Conservation (phyloP, 2,797 vertebrate species). For the Rhinoraja longicauda region DNA sequence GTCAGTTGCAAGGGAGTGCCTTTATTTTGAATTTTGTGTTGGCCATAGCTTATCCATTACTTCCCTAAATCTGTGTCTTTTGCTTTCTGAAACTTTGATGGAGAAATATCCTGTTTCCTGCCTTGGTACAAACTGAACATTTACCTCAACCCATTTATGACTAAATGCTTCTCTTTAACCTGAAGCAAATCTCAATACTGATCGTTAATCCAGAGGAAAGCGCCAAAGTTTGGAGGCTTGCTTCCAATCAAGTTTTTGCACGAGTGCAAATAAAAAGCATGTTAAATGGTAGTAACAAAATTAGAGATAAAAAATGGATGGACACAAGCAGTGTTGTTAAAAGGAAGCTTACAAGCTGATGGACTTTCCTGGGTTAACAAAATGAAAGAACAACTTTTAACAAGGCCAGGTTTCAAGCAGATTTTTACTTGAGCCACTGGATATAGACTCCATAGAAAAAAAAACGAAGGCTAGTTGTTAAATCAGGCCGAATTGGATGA, state of each 20-base stretch:
- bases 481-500: neutral
- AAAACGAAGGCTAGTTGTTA: neutral
- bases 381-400: neutral
- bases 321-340: neutral
- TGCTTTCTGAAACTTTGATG: neutral
- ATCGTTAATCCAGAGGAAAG: neutral
- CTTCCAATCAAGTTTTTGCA: neutral
- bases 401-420: neutral
- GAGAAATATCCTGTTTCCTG: neutral
- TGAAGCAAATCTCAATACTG: neutral
- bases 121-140: neutral
- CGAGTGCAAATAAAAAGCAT: neutral
- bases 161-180: neutral
- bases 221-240: neutral
- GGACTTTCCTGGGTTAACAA: neutral
- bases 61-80: neutral
- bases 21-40: too few species aligned
- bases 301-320: neutral
- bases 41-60: neutral
- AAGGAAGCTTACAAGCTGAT: neutral
- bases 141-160: neutral
- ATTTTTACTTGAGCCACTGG: neutral
- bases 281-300: neutral
- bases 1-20: too few species aligned
- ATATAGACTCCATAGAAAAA: neutral